These are phyloP conservation scores for Hydractinia echinata DNA, from an alignment of 30 jellyfish, hydroid and myxozoan species.

Conservation along the genomic window DNA sequence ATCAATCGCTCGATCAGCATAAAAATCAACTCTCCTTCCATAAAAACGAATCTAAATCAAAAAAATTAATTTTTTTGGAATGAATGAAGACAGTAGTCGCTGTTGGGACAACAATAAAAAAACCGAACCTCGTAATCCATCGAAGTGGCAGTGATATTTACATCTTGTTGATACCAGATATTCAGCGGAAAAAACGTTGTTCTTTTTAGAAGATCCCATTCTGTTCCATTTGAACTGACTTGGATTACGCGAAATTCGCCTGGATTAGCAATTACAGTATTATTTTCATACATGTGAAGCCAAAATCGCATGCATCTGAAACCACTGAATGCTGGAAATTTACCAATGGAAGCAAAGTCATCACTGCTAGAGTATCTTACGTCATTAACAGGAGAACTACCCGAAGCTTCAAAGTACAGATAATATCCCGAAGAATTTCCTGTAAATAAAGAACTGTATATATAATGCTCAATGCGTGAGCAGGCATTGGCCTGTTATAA, in stretches of 20 bases:
- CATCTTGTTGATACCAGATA: background rate
- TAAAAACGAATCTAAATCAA: background rate
- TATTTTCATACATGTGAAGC: slow-evolving; percentile 13
- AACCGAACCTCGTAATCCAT: background rate
- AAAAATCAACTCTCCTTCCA: background rate
- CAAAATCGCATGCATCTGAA: background rate
- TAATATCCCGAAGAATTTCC: background rate
- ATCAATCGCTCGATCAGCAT: background rate
- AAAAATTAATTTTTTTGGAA: background rate
- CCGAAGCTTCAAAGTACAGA: slow-evolving; percentile 3
- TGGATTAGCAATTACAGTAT: background rate
- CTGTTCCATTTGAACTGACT: background rate
- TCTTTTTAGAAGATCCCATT: background rate
- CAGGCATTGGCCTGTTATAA: no score
- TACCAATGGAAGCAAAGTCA: background rate
- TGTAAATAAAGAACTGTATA: background rate
- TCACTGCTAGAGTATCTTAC: background rate
- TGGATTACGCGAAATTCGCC: slow-evolving; percentile 3
- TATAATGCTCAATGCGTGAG: no score
- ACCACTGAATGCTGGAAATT: slow-evolving; percentile 3
- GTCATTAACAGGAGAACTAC: background rate
- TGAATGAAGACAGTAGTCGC: background rate
- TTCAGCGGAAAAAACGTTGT: background rate
- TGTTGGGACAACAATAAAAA: background rate
- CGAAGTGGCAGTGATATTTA: background rate